Evolutionary conservation across 2,113 vertebrate genomes (phyloP), one percentile per base, ranked within the genome.

Genomic region (Gopherus flavomarginatus): DNA sequence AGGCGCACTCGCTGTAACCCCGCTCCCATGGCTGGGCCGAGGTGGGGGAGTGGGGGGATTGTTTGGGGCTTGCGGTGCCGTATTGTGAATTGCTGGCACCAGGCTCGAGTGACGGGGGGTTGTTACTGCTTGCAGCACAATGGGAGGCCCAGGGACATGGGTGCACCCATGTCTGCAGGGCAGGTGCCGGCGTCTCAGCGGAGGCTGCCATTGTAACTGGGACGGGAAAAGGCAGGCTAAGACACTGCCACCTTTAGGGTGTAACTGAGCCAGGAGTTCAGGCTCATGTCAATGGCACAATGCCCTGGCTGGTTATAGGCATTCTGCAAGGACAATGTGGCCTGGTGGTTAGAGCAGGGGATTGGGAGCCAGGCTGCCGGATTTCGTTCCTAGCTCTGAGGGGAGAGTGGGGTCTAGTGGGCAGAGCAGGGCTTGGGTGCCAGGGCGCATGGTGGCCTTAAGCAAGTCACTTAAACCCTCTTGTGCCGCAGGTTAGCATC

Each of bases 1-100:
- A 79, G 44, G 94, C 59, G 88, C 83, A 85, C 91, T 97, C 96
- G 95, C 96, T 95, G 96, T 96, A 97, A 84, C 53, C 47, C 90
- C 7, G 78, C 26, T 0, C 1, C 0, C 24, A 47, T 0, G 1
- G 83, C 35, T 47, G 72, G 38, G 83, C 26, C 19, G 17, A 3
- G 1, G 3, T 7, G 31, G 69, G 53, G 89, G 83, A 47, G 47
- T 47, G 47, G 38, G 81, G 24, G 89, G 80, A 87, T 49, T 54
- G 38, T 0, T 49, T 84, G 89, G 95, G 85, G 26, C 59, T 80
- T 83, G 94, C 54, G 57, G 90, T 79, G 14, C 50, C 56, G 52
- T 0, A 0, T 10, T 42, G 2, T 8, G 81, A 31, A 0, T 42
- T 1, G 0, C 0, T 54, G 86, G 56, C 82, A 56, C 79, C 0